These are phyloP conservation scores for Lagodon rhomboides DNA, from an alignment of 2,797 vertebrate species.

Conservation along the genomic window DNA sequence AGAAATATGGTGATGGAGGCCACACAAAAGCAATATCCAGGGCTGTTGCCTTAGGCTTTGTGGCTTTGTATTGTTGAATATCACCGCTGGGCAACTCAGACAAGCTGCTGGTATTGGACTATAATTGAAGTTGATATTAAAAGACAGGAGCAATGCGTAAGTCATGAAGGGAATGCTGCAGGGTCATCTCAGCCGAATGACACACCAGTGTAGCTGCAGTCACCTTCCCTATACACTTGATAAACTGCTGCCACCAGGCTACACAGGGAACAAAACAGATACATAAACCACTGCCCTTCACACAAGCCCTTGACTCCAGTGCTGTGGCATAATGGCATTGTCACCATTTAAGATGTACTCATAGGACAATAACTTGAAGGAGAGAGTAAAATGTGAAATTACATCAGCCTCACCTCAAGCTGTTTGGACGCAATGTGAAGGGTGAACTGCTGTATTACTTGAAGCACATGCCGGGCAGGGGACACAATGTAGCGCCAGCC, in stretches of 20 bases:
- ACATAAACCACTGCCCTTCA: constrained; percentile 86
- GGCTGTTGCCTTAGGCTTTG: constrained; percentile 43
- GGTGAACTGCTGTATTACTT: constrained; percentile 41
- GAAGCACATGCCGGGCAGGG: constrained; percentile 30
- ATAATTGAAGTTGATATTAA: constrained; percentile 76
- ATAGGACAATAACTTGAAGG: constrained; percentile 36
- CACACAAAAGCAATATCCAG: constrained; percentile 52
- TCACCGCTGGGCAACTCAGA: constrained; percentile 31
- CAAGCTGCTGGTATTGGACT: constrained; percentile 32
- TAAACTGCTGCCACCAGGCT: constrained; percentile 77
- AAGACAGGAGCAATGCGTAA: constrained; percentile 70
- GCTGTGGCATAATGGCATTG: constrained; percentile 50
- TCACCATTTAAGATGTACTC: constrained; percentile 51
- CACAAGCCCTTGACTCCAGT: constrained; percentile 54
- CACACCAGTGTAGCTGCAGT: constrained; percentile 80
- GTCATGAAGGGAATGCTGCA: constrained; percentile 75
- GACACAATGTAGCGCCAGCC: constrained; percentile 1
- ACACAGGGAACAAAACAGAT: constrained; percentile 73
- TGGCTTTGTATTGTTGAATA: constrained; percentile 54
- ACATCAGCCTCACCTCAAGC: constrained; percentile 25
- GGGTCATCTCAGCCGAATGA: constrained; percentile 80
- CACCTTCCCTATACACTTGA: constrained; percentile 85
- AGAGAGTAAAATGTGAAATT: constrained; percentile 43
- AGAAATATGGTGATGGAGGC: constrained; percentile 36
- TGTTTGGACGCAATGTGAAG: constrained; percentile 39